Percentiles rank a stretch among this genome's conserved stretches.
phyloP scores from a whole-genome alignment of 2,113 vertebrate species.

The Rafetus swinhoei region DNA sequence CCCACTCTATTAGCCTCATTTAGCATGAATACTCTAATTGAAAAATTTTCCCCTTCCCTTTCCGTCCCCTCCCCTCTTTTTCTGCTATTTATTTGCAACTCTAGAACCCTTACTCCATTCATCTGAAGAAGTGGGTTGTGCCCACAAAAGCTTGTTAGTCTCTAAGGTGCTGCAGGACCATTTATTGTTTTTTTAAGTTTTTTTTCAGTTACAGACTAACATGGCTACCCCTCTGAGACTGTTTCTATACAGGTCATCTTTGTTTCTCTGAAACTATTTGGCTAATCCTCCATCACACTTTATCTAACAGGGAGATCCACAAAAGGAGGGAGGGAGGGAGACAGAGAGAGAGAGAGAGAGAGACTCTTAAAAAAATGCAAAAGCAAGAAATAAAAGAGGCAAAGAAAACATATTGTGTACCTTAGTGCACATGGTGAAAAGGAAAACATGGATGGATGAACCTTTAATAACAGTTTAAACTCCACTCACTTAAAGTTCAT shows the following conservation, averaged over 20 bases:
- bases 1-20: too few relatives aligned
- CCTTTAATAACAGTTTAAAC: not conserved
- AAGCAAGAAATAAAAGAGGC: not conserved
- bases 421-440: not conserved
- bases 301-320: not conserved
- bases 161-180: too few relatives aligned
- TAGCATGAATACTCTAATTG: too few relatives aligned
- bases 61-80: too few relatives aligned
- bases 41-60: too few relatives aligned
- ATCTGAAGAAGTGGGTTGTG: too few relatives aligned
- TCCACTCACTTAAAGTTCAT: not conserved
- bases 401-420: not conserved
- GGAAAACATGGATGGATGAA: not conserved
- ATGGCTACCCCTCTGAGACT: too few relatives aligned
- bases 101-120: too few relatives aligned
- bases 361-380: accelerated
- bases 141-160: too few relatives aligned
- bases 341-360: not conserved
- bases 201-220: too few relatives aligned
- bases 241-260: not conserved
- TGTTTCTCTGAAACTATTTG: not conserved
- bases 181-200: too few relatives aligned
- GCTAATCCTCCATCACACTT: not conserved
- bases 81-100: too few relatives aligned
- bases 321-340: not conserved